Percentiles rank a stretch among this genome's conserved stretches.
Evolutionary conservation across 2,113 vertebrate genomes (phyloP).

Genomic region (Lutjanus erythropterus): DNA sequence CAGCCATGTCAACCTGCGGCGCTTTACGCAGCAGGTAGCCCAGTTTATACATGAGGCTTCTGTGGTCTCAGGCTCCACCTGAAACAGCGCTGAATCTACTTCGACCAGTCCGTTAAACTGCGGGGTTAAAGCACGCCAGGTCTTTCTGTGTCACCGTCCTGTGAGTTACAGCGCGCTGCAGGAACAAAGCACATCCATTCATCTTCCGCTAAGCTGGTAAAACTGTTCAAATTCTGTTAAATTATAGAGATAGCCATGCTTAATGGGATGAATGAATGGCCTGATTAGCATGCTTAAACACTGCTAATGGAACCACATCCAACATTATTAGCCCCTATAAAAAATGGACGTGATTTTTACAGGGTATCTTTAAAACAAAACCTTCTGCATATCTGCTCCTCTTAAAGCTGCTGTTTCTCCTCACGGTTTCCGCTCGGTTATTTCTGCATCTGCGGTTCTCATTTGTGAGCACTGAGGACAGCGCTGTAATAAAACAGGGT

Average conservation of each 20-base stretch:
- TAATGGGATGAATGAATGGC: slow-evolving; percentile 47
- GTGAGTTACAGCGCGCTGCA: background rate
- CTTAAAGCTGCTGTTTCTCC: too few relatives aligned
- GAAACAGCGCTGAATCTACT: too few relatives aligned
- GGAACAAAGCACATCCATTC: slow-evolving; percentile 37
- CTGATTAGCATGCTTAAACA: slow-evolving; percentile 45
- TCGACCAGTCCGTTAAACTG: too few relatives aligned
- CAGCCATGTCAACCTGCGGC: background rate
- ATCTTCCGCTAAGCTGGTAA: slow-evolving; percentile 44
- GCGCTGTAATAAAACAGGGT: too few relatives aligned
- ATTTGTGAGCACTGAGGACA: too few relatives aligned
- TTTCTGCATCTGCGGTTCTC: too few relatives aligned
- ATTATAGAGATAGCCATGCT: slow-evolving; percentile 33
- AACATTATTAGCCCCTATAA: slow-evolving; percentile 9
- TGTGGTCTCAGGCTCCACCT: background rate
- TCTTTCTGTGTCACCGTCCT: background rate
- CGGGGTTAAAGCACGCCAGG: too few relatives aligned
- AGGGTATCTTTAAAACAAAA: background rate
- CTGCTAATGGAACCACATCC: slow-evolving; percentile 20
- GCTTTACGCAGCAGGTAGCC: background rate
- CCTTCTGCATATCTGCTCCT: too few relatives aligned
- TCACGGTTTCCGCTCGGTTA: too few relatives aligned
- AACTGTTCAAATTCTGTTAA: slow-evolving; percentile 46
- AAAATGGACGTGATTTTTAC: background rate
- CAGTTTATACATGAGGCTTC: background rate